Percentiles rank a stretch among this genome's conserved stretches.
Evolutionary conservation across 1,140 invertebrate genomes (phyloP).

Genomic region (Coenobita brevimanus): DNA sequence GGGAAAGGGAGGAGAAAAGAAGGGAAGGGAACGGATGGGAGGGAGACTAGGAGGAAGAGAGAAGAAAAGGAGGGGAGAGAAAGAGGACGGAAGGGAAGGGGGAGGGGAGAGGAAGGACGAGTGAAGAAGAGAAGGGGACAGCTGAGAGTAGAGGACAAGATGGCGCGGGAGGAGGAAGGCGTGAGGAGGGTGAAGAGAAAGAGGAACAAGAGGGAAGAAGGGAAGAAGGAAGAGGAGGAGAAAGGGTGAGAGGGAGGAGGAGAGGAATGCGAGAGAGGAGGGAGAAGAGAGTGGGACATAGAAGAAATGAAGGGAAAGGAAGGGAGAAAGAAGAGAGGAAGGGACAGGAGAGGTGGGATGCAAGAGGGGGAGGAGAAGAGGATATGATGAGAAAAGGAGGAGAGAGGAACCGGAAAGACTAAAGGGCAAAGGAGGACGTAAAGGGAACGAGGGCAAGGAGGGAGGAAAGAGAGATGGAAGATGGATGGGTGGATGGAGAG

Average conservation of each 20-base stretch:
- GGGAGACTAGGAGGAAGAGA: background rate
- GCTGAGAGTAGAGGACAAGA: background rate
- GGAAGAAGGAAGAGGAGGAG: background rate
- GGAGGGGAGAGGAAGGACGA: slow-evolving; percentile 2
- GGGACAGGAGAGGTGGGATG: background rate
- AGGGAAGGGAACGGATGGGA: background rate
- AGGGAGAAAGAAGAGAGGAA: background rate
- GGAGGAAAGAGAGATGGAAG: too few species aligned
- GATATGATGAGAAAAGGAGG: too few species aligned
- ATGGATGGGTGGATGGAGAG: too few species aligned
- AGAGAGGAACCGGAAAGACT: too few species aligned
- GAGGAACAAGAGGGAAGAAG: background rate
- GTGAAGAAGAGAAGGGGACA: background rate
- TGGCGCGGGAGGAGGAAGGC: background rate
- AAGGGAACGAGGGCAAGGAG: too few species aligned
- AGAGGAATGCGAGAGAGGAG: background rate
- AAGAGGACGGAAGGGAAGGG: background rate
- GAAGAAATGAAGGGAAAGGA: slow-evolving; percentile 15
- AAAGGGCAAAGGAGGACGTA: background rate
- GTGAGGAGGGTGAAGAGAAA: background rate
- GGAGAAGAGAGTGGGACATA: background rate
- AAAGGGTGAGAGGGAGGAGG: background rate
- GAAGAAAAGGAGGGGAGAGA: background rate
- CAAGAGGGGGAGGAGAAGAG: background rate
- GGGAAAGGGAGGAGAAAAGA: background rate